These are phyloP conservation scores for Pediacus dermestoides DNA, from an alignment of 2,888 invertebrate genomes.

Conservation along the genomic window DNA sequence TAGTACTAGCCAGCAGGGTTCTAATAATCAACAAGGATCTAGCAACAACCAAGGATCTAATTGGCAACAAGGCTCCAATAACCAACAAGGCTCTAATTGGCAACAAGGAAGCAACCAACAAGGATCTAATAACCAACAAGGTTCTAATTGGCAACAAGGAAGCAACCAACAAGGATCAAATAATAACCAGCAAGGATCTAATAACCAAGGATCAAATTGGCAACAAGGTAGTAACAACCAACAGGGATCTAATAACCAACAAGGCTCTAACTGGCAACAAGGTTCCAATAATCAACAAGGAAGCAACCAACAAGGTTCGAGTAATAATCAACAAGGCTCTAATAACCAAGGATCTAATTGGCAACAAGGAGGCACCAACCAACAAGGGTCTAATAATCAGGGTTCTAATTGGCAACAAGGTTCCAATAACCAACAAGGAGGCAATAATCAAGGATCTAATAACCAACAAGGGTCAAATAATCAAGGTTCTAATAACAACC, in stretches of 20 bases:
- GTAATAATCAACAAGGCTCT: slow-evolving; percentile 21
- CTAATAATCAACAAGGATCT: slow-evolving; percentile 4
- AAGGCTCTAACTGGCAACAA: slow-evolving; percentile 20
- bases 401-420: slow-evolving; percentile 8
- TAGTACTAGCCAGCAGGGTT: slow-evolving; percentile 19
- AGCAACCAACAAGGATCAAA: slow-evolving; percentile 22
- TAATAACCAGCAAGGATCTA: slow-evolving; percentile 21
- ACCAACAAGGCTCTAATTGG: slow-evolving; percentile 7
- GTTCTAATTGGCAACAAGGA: slow-evolving; percentile 23
- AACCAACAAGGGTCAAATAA: slow-evolving; percentile 13
- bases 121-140: slow-evolving; percentile 20
- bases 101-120: slow-evolving; percentile 10
- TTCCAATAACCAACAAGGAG: no score
- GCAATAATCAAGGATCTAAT: slow-evolving; percentile 11
- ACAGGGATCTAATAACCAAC: slow-evolving; percentile 8
- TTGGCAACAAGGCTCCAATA: slow-evolving; percentile 16
- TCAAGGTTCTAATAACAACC: slow-evolving; percentile 7
- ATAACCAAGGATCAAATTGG: slow-evolving; percentile 16
- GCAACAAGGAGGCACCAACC: slow-evolving; percentile 12
- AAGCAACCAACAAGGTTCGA: slow-evolving; percentile 18
- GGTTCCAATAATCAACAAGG: slow-evolving; percentile 20
- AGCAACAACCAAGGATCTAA: no score
- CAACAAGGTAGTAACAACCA: slow-evolving; percentile 6
- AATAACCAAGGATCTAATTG: slow-evolving; percentile 14
- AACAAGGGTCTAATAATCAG: slow-evolving; percentile 9